Base-by-base conservation (phyloP, 2,113 vertebrate species). In the Steatornis caripensis region DNA sequence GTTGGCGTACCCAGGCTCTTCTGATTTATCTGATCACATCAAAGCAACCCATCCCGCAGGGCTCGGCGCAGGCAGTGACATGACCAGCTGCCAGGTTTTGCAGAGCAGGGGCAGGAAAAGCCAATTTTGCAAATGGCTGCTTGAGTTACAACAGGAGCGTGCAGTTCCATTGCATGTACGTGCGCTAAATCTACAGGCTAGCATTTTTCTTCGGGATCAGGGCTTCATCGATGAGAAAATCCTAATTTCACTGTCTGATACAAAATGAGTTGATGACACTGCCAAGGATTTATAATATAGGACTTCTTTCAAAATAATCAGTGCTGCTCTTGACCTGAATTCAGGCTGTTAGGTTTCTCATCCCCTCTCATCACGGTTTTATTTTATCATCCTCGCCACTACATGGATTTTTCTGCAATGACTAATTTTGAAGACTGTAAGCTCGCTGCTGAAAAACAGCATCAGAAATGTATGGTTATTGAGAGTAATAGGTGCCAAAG, bases 401-500 rank as follows among this genome's bases (percentile, higher is more conserved):
- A 57, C 66, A 79, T 9, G 87, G 66, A 87, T 94, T 94, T 96
- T 96, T 93, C 65, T 90, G 74, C 64, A 89, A 66, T 91, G 87
- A 95, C 96, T 97, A 91, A 96, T 97, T 97, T 90, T 84, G 95
- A 96, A 94, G 79, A 45, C 15, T 21, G 84, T 36, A 83, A 86
- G 49, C 60, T 89, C 8, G 2, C 62, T 93, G 65, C 62, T 95
- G 86, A 87, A 87, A 74, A 88, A 37, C 82, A 87, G 79, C 94
- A 75, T 53, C 70, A 90, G 86, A 94, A 95, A 92, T 39, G 51
- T 39, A 69, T 15, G 70, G 77, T 94, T 96, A 94, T 90, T 68
- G 58, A 80, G 91, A 96, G 92, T 70, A 96, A 90, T 68, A 78
- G 65, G 84, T 91, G 79, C 85, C 90, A 87, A 95, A 94, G 71